Percentiles rank a stretch among this genome's conserved stretches.
Conservation (phyloP, 1,140 invertebrate genomes). For the Zaprionus tsacasi region DNA sequence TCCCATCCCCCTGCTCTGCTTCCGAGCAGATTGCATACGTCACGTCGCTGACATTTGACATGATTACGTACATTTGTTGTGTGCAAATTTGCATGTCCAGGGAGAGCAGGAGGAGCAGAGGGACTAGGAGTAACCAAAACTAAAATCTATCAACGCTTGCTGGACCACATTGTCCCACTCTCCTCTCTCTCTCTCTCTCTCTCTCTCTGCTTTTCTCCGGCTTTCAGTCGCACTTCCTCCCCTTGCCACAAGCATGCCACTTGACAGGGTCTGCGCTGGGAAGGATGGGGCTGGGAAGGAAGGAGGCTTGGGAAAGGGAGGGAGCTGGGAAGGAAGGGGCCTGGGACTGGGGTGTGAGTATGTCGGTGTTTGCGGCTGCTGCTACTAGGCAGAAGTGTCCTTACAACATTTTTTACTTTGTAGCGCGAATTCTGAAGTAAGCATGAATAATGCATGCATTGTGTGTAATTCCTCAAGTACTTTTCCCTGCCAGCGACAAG, state of each 20-base stretch:
- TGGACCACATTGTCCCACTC: constrained; percentile 57
- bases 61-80: constrained; percentile 80
- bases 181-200: constrained; percentile 27
- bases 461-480: constrained; percentile 81
- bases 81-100: constrained; percentile 65
- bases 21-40: not conserved
- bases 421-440: constrained; percentile 82
- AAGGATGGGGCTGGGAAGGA: too few species aligned
- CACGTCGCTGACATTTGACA: constrained; percentile 71
- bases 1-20: too few species aligned
- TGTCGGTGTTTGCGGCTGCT: constrained; percentile 19
- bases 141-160: constrained; percentile 76
- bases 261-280: not conserved
- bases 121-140: constrained; percentile 34
- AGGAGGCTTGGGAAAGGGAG: too few species aligned
- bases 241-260: constrained; percentile 23
- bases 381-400: constrained; percentile 70
- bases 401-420: constrained; percentile 81
- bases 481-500: constrained; percentile 73
- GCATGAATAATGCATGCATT: constrained; percentile 82
- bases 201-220: constrained; percentile 15
- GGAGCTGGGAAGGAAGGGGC: too few species aligned
- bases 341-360: not conserved
- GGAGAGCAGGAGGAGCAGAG: not conserved
- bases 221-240: constrained; percentile 68